Percentiles rank a stretch among this genome's conserved stretches.
Conservation (phyloP, 2,797 vertebrate species). For the Cheirogaleus major region DNA sequence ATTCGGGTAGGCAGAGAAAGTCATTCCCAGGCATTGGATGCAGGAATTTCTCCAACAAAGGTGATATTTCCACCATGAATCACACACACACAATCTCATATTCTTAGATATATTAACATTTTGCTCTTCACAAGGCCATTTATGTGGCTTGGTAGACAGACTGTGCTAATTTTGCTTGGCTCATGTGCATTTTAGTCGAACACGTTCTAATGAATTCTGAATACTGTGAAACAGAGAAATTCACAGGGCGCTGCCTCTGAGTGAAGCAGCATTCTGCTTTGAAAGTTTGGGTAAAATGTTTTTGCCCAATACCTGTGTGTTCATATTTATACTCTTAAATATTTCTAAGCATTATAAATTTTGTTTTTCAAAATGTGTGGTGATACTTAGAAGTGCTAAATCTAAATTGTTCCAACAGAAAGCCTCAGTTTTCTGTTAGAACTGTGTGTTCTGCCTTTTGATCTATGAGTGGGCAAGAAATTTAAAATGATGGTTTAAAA, state of each 20-base stretch:
- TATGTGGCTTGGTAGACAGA: not conserved
- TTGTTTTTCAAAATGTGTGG: not conserved
- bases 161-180: not conserved
- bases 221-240: not conserved
- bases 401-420: not conserved
- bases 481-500: conserved; percentile 33
- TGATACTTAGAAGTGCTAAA: not conserved
- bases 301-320: not conserved
- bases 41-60: conserved; percentile 53
- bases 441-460: conserved; percentile 3
- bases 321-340: not conserved
- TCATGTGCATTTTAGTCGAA: not conserved
- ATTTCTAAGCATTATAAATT: conserved; percentile 4
- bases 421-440: conserved; percentile 19
- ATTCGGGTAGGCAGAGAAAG: conserved; percentile 2
- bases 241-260: not conserved
- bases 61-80: not conserved
- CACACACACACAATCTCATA: not conserved
- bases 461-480: not conserved
- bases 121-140: not conserved
- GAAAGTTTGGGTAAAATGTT: not conserved
- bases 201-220: not conserved
- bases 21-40: not conserved
- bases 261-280: not conserved
- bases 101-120: not conserved